These are phyloP conservation scores for Ophioninae sp. DNA, from an alignment of 2,888 invertebrate genomes.

Conservation along the genomic window DNA sequence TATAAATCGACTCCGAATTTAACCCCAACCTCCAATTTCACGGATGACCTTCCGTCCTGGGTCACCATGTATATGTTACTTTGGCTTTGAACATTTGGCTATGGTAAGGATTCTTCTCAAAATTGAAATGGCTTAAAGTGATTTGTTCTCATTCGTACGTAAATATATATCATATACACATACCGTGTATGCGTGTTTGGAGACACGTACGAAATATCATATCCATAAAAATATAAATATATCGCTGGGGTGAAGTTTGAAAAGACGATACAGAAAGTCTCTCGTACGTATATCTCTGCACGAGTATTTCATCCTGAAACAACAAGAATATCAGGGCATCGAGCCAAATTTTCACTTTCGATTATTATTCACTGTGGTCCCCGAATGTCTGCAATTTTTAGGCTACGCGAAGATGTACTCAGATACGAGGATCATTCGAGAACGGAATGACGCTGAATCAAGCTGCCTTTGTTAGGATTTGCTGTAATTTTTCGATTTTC, in stretches of 20 bases:
- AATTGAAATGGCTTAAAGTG: too few relatives aligned
- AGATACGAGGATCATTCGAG: not conserved
- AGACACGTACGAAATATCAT: not conserved
- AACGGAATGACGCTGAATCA: not conserved
- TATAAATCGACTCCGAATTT: too few relatives aligned
- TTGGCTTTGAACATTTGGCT: too few relatives aligned
- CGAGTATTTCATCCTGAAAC: constrained; percentile 32
- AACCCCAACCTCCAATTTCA: too few relatives aligned
- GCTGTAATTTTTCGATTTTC: not conserved
- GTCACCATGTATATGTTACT: too few relatives aligned
- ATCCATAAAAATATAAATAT: not conserved
- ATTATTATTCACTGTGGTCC: constrained; percentile 75
- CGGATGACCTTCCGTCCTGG: too few relatives aligned
- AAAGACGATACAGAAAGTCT: constrained; percentile 1
- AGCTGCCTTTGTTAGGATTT: not conserved
- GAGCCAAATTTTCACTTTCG: constrained; percentile 75
- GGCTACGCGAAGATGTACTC: constrained; percentile 1
- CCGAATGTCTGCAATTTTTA: constrained; percentile 13
- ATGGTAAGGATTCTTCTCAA: too few relatives aligned
- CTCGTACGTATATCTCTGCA: constrained; percentile 18
- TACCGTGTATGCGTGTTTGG: not conserved
- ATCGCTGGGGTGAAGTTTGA: not conserved
- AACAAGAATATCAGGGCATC: constrained; percentile 67
- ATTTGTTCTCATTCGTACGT: too few relatives aligned
- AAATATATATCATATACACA: not conserved